Evolutionary conservation across 2,113 vertebrate genomes (phyloP), one percentile per base, ranked within the genome.

Genomic region (Talpa occidentalis): DNA sequence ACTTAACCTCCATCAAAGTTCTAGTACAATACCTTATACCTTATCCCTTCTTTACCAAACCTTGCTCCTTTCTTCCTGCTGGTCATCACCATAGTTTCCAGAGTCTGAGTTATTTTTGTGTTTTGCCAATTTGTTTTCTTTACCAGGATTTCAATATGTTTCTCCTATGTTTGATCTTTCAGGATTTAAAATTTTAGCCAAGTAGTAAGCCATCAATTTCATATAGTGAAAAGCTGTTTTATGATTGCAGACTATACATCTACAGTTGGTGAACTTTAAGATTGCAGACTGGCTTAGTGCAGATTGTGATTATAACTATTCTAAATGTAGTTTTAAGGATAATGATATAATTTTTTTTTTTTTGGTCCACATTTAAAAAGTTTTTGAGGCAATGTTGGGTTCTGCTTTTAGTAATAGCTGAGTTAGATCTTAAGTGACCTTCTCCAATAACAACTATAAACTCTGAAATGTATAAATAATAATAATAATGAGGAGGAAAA

Each of bases 151-250:
- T 78, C 77, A 90, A 52, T 81, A 78, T 81, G 37, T 60, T 85
- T 77, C 40, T 79, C 40, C 42, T 42, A 17, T 69, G 54, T 54
- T 97, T 86, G 42, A n/a, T 79, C 37, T 94, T 54, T 91, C 17
- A 88, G 49, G 42, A 66, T 82, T 90, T 87, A 19, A 47, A 95
- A 66, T 95, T 93, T 74, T 88, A 80, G 73, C 12, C 64, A 66
- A 59, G 6, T 54, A 32, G 28, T 32, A 91, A 64, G 32, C 19
- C 26, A 21, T 86, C 42, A 62, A 62, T 42, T 76, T 93, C 9
- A 54, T 60, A 62, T 77, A 77, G 24, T 76, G 66, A 54, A 95
- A 77, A 86, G 22, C 24, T 80, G 12, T 80, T 77, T 93, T 32
- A 64, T 76, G n/a, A 12, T 72, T 12, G 72, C 17, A 73, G 42